Percentiles rank a stretch among this genome's conserved stretches.
Conservation (phyloP, 2,888 invertebrate genomes). For the Metopia argyrocephala region DNA sequence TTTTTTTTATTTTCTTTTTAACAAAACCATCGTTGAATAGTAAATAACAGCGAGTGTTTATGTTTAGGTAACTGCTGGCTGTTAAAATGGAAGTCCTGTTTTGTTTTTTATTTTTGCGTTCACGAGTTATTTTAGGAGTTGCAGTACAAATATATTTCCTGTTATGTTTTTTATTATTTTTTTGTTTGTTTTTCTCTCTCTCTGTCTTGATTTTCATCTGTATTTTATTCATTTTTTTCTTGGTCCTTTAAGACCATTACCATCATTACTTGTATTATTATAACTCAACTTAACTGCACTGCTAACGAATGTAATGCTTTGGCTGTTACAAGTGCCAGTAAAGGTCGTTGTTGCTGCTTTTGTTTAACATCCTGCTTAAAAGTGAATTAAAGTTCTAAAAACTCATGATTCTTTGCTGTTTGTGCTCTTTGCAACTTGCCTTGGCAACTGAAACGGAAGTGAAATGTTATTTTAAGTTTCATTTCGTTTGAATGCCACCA, state of each 20-base stretch:
- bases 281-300: neutral
- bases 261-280: neutral
- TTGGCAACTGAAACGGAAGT: slow-evolving; percentile 51
- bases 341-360: neutral
- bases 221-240: neutral
- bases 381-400: slow-evolving; percentile 56
- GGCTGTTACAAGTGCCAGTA: neutral
- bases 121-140: neutral
- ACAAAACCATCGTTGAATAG: neutral
- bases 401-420: slow-evolving; percentile 28
- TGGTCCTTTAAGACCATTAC: neutral
- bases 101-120: neutral
- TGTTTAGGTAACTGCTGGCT: neutral
- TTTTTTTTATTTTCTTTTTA: too few species aligned
- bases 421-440: neutral
- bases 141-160: neutral
- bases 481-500: neutral
- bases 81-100: neutral
- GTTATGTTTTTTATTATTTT: neutral
- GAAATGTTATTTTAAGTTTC: slow-evolving; percentile 56
- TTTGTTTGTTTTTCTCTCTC: too few species aligned
- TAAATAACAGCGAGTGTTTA: neutral
- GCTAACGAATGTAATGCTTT: neutral
- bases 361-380: slow-evolving; percentile 50
- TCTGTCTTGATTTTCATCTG: too few species aligned